Evolutionary conservation across 2,888 invertebrate species (phyloP), one percentile per base, ranked within the genome.

Genomic region (Cenopis cana): DNA sequence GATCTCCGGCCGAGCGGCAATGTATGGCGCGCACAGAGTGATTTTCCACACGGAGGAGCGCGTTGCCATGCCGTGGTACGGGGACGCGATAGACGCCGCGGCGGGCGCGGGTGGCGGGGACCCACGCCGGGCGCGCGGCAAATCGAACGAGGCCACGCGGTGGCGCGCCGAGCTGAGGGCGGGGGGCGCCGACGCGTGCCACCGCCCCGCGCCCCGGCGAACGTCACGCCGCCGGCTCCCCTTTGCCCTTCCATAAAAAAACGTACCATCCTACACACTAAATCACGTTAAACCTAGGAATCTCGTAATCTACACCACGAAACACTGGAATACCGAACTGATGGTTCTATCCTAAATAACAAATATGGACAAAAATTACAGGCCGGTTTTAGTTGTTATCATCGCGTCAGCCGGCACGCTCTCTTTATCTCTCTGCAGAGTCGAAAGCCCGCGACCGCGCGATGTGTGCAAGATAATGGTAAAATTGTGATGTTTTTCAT

Each of bases 401-500:
- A 83, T 79, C 84, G 85, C 86, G 84, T 75, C 87, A 82, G 78
- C 87, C 85, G 89, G 83, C 88, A 24, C 64, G 86, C 86, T 87
- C 88, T 86, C 89, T 88, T 89, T 91, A 91, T 91, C 91, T 87
- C 89, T 88, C 86, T 81, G 79, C 74, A 38, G 18, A 64, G 64
- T 81, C 79, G 83, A 85, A 86, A 85, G 84, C 87, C 83, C 79
- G 82, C 83, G 82, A 82, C 75, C 81, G 86, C 82, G 82, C 86
- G 85, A 82, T 83, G 82, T 84, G 82, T 83, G 83, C 85, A 82
- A 86, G 88, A 89, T 89, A 90, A 91, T 91, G 92, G 92, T 84
- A 88, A 93, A 93, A 91, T 93, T 93, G 93, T 92, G 93, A 93
- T 91, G 87, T 89, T 93, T 92, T 90, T 91, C 92, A 89, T 78